Evolutionary conservation across 2,797 vertebrate genomes (phyloP).

Genomic region (Enteromius paludinosus): DNA sequence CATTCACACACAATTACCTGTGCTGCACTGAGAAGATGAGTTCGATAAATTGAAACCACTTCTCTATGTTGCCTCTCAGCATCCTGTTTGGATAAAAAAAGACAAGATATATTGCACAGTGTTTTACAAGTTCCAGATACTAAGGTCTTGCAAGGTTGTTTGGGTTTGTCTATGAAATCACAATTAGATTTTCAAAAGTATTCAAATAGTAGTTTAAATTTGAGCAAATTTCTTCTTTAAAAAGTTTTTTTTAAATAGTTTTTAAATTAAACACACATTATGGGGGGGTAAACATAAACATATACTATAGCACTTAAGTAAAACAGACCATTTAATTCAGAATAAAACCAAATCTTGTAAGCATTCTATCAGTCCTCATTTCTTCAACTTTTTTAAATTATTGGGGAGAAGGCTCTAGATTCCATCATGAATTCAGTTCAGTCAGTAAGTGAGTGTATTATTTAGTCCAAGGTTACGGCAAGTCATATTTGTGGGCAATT

Average conservation of each 20-base stretch:
- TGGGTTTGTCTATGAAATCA: neutral
- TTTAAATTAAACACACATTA: neutral
- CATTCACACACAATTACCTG: conserved; percentile 71
- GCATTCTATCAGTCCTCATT: neutral
- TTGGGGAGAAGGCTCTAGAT: neutral
- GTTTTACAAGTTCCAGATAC: neutral
- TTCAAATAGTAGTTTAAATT: neutral
- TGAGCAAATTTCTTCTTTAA: neutral
- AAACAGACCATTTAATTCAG: neutral
- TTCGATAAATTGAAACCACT: conserved; percentile 94
- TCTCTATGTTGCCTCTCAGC: conserved; percentile 94
- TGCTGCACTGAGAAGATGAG: conserved; percentile 95
- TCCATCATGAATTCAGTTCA: neutral
- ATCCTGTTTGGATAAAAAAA: conserved; percentile 76
- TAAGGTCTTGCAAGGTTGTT: neutral
- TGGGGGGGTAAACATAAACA: neutral
- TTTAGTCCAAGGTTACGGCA: neutral
- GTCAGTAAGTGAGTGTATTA: conserved; percentile 8
- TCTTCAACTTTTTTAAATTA: neutral
- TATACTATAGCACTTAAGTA: neutral
- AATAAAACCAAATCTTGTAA: neutral
- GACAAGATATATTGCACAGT: neutral
- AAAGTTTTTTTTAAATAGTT: neutral
- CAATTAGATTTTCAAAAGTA: neutral
- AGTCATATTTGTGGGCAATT: neutral